phyloP scores from a whole-genome alignment of 1,140 invertebrate genomes.

The Drosophila obscura region DNA sequence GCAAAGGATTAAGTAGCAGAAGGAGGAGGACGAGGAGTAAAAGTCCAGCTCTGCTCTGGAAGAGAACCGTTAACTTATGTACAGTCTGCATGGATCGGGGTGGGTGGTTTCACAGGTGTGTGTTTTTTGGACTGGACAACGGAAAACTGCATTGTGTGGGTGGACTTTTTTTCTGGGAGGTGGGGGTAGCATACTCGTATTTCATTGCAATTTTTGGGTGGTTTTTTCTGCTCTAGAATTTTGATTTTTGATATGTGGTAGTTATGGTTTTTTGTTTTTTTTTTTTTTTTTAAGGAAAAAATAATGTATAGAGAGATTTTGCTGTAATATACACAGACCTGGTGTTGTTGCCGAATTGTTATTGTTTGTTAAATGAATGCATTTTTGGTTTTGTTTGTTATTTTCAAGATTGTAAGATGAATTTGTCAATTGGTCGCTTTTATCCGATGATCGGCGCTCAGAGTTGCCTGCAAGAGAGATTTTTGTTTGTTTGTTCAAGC shows the following conservation, averaged over 20 bases:
- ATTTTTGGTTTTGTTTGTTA: slow-evolving; percentile 83
- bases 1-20: slow-evolving; percentile 29
- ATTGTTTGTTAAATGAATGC: slow-evolving; percentile 84
- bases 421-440: slow-evolving; percentile 84
- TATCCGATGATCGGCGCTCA: slow-evolving; percentile 84
- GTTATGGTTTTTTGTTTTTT: slow-evolving; percentile 18
- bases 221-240: slow-evolving; percentile 36
- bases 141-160: slow-evolving; percentile 8
- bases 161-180: not conserved
- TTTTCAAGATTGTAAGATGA: slow-evolving; percentile 83
- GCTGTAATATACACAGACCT: slow-evolving; percentile 83
- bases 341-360: slow-evolving; percentile 84
- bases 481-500: slow-evolving; percentile 75
- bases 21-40: too few species aligned
- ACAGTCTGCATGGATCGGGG: slow-evolving; percentile 7
- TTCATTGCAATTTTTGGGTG: slow-evolving; percentile 27
- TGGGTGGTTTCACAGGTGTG: too few species aligned
- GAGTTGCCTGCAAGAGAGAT: slow-evolving; percentile 84
- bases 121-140: slow-evolving; percentile 12
- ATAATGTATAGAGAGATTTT: slow-evolving; percentile 20
- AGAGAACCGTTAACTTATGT: not conserved
- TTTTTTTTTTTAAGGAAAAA: slow-evolving; percentile 6
- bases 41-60: too few species aligned
- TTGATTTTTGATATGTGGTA: slow-evolving; percentile 9
- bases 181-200: not conserved